These are phyloP conservation scores for Drosophila tanythrix DNA, from an alignment of 2,888 invertebrate genomes.

Conservation along the genomic window DNA sequence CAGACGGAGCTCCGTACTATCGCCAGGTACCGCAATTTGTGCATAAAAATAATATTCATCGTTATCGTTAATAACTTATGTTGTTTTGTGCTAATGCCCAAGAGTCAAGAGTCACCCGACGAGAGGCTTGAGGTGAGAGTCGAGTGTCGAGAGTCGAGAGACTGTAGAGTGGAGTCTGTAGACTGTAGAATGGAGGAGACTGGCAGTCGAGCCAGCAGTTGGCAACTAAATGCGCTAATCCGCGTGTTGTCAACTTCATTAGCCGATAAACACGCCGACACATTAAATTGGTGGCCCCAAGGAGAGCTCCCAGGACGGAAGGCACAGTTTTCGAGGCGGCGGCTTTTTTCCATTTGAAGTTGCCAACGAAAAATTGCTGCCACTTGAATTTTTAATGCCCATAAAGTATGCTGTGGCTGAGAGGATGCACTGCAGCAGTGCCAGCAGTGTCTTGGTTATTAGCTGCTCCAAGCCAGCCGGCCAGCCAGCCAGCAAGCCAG, in stretches of 20 bases:
- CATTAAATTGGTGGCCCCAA: conserved; percentile 79
- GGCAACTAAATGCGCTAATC: conserved; percentile 85
- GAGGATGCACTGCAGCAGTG: conserved; percentile 60
- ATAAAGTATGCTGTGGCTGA: conserved; percentile 80
- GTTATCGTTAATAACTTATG: conserved; percentile 82
- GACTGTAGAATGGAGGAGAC: conserved; percentile 2
- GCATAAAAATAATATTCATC: conserved; percentile 82
- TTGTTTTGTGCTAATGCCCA: conserved; percentile 76
- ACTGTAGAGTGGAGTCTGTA: not conserved
- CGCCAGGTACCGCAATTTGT: conserved; percentile 64
- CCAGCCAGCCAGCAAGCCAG: not conserved
- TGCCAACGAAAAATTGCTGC: conserved; percentile 83
- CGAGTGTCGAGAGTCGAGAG: conserved; percentile 1
- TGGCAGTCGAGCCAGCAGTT: conserved; percentile 50
- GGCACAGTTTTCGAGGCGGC: conserved; percentile 63
- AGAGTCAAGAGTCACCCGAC: conserved; percentile 10
- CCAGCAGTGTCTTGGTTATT: conserved; percentile 43
- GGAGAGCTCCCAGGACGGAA: conserved; percentile 21
- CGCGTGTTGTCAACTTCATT: conserved; percentile 85
- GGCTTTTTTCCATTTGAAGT: conserved; percentile 76
- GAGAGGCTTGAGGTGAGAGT: conserved; percentile 5
- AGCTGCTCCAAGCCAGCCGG: conserved; percentile 46
- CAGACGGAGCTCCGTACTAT: conserved; percentile 22
- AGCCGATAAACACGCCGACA: conserved; percentile 85
- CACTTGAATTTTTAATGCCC: conserved; percentile 84